Percentiles rank a stretch among this genome's conserved stretches.
phyloP scores from a whole-genome alignment of 2,888 invertebrate species.

The Mesorhabditis spiculigera region DNA sequence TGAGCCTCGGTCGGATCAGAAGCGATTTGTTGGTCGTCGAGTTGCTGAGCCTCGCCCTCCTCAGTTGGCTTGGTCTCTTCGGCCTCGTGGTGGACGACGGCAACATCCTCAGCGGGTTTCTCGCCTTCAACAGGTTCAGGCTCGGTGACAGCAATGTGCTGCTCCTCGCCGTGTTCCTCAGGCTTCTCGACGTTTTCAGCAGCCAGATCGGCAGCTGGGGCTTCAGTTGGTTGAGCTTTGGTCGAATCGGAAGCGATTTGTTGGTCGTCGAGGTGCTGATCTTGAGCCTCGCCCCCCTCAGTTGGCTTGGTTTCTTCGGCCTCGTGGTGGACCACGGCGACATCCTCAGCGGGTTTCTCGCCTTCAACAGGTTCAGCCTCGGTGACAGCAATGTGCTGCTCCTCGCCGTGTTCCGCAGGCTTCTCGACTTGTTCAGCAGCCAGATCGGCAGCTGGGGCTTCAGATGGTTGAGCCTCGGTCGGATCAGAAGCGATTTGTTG shows the following conservation, averaged over 20 bases:
- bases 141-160: background rate
- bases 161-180: background rate
- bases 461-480: background rate
- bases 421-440: background rate
- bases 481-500: background rate
- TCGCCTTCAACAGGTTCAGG: background rate
- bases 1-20: background rate
- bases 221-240: background rate
- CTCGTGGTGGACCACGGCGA: background rate
- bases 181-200: background rate
- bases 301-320: background rate
- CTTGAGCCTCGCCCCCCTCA: background rate
- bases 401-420: background rate
- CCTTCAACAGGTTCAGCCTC: background rate
- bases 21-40: background rate
- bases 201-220: background rate
- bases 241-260: background rate
- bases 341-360: background rate
- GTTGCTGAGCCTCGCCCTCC: background rate
- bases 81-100: background rate
- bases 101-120: slow-evolving; percentile 5
- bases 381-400: background rate
- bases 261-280: background rate
- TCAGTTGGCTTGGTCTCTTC: slow-evolving; percentile 6
- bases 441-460: background rate